These are phyloP conservation scores for Stictonetta naevosa DNA, from an alignment of 2,113 vertebrate genomes.

Conservation along the genomic window DNA sequence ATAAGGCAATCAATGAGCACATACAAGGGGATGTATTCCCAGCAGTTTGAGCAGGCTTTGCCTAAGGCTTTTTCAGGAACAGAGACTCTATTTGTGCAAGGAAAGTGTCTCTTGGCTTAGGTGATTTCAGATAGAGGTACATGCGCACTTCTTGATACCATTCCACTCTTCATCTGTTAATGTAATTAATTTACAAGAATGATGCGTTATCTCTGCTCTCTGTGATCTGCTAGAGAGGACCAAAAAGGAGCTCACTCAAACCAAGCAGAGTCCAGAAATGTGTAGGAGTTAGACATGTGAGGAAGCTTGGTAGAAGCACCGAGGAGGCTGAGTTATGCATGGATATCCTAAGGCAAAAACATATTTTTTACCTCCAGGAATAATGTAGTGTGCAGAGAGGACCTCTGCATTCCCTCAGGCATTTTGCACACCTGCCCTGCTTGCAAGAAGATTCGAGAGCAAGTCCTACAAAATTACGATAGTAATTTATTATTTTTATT, in stretches of 20 bases:
- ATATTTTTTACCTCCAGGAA: neutral
- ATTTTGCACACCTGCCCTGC: neutral
- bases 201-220: neutral
- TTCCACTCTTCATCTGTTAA: neutral
- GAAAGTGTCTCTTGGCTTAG: neutral
- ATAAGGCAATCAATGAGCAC: neutral
- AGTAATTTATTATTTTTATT: no score
- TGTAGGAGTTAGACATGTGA: neutral
- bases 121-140: neutral
- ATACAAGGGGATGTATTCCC: neutral
- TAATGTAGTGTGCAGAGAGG: neutral
- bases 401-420: neutral
- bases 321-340: neutral
- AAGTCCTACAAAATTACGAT: neutral
- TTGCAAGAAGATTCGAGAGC: neutral
- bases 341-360: neutral
- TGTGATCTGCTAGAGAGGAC: neutral
- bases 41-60: neutral
- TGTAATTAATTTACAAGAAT: constrained; percentile 6
- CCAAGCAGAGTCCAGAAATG: neutral
- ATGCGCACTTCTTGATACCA: neutral
- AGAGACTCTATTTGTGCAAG: neutral
- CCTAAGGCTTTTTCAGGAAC: constrained; percentile 3
- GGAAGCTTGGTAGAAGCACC: neutral
- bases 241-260: neutral